These are phyloP conservation scores for Hepsetus odoe DNA, from an alignment of 2,113 vertebrate species.

Conservation along the genomic window DNA sequence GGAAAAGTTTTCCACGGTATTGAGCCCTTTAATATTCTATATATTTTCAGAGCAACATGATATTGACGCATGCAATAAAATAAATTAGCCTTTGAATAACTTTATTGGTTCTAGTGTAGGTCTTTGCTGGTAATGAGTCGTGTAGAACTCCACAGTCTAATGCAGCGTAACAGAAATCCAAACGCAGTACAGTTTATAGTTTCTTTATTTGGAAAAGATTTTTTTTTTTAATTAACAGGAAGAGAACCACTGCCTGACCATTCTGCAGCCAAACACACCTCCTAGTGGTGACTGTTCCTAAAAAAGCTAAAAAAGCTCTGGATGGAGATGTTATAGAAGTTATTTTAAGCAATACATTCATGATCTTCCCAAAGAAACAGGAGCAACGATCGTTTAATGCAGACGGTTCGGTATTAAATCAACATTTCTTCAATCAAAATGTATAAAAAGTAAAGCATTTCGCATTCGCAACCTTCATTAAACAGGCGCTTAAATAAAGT, in stretches of 20 bases:
- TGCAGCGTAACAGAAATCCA: not conserved
- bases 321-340: not conserved
- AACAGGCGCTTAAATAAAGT: not conserved
- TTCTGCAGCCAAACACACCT: not conserved
- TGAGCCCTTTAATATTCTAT: too few relatives aligned
- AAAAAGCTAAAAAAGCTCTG: not conserved
- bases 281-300: not conserved
- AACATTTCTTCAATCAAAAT: not conserved
- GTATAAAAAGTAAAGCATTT: not conserved
- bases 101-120: too few relatives aligned
- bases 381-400: not conserved
- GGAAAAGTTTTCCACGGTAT: too few relatives aligned
- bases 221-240: not conserved
- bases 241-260: not conserved
- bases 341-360: not conserved
- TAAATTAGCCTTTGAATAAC: too few relatives aligned
- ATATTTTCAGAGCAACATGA: too few relatives aligned
- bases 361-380: not conserved
- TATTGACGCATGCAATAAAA: too few relatives aligned
- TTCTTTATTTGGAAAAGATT: not conserved
- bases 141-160: too few relatives aligned
- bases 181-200: not conserved
- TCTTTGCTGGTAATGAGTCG: too few relatives aligned
- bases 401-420: not conserved
- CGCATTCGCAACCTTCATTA: not conserved